Percentiles rank a stretch among this genome's conserved stretches.
Conservation (phyloP, 2,888 invertebrate genomes). For the Linnaemya vulpina region DNA sequence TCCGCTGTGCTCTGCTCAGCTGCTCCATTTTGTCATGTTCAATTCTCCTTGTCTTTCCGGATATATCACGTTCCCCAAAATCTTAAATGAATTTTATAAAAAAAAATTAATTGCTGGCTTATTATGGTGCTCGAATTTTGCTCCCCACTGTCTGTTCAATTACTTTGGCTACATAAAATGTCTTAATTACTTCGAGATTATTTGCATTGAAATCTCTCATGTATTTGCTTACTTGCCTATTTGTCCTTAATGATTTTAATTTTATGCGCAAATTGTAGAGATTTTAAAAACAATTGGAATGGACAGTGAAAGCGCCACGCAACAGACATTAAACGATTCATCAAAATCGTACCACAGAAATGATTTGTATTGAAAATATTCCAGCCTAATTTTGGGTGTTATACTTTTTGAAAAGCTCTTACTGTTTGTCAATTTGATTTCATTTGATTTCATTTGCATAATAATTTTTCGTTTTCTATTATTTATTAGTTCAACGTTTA, state of each 20-base stretch:
- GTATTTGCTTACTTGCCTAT: not conserved
- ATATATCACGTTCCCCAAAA: too few species aligned
- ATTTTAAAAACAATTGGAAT: not conserved
- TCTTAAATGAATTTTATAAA: too few species aligned
- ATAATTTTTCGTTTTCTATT: conserved; percentile 16
- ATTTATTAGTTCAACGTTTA: not conserved
- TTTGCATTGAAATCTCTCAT: conserved; percentile 1
- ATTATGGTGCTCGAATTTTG: too few species aligned
- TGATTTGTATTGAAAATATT: not conserved
- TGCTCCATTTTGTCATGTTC: too few species aligned
- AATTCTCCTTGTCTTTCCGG: too few species aligned
- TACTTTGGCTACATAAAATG: conserved; percentile 10
- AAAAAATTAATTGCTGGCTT: too few species aligned
- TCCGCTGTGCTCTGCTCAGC: too few species aligned
- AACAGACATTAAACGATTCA: not conserved
- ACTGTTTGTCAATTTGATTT: conserved; percentile 18
- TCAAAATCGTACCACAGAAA: not conserved
- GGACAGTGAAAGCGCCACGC: not conserved
- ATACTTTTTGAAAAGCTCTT: not conserved
- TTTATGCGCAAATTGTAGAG: conserved; percentile 1
- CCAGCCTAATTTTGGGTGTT: not conserved
- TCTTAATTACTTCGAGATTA: conserved; percentile 12
- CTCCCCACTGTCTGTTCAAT: not conserved
- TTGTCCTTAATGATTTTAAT: conserved; percentile 6
- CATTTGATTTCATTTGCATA: conserved; percentile 9